These are phyloP conservation scores for Megaleporinus macrocephalus DNA, from an alignment of 2,113 vertebrate species.

Conservation along the genomic window DNA sequence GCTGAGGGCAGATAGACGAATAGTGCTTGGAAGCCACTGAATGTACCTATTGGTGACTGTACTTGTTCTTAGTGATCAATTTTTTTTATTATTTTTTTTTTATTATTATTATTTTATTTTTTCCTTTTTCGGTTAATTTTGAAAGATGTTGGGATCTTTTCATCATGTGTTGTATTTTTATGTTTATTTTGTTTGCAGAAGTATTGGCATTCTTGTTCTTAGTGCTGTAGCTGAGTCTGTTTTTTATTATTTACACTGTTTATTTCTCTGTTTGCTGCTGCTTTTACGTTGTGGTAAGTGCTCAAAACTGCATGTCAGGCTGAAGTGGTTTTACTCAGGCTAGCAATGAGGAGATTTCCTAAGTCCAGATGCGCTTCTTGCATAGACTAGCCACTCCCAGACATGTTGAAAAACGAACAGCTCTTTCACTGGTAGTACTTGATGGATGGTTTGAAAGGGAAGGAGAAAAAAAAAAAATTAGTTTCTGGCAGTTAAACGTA, in stretches of 20 bases:
- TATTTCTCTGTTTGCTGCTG: conserved; percentile 83
- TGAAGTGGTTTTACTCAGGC: conserved; percentile 76
- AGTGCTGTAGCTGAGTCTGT: conserved; percentile 48
- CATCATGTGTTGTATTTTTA: conserved; percentile 22
- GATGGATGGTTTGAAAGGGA: not conserved
- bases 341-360: conserved; percentile 62
- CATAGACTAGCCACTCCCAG: conserved; percentile 68
- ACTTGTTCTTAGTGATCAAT: conserved; percentile 7
- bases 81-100: conserved; percentile 8
- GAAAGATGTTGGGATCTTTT: conserved; percentile 2
- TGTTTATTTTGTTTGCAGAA: conserved; percentile 54
- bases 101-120: conserved; percentile 8
- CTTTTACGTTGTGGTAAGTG: conserved; percentile 86
- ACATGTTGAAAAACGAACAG: conserved; percentile 64
- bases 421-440: conserved; percentile 78
- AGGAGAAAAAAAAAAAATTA: not conserved
- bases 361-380: conserved; percentile 71
- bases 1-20: no score
- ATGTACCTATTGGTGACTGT: conserved; percentile 31
- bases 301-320: conserved; percentile 80
- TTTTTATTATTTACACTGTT: conserved; percentile 79
- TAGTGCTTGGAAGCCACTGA: conserved; percentile 14
- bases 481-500: not conserved
- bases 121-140: not conserved
- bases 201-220: conserved; percentile 54